Evolutionary conservation across 2,113 vertebrate species (phyloP), one percentile per base, ranked within the genome.

Genomic region (Pachycephala philippinensis): DNA sequence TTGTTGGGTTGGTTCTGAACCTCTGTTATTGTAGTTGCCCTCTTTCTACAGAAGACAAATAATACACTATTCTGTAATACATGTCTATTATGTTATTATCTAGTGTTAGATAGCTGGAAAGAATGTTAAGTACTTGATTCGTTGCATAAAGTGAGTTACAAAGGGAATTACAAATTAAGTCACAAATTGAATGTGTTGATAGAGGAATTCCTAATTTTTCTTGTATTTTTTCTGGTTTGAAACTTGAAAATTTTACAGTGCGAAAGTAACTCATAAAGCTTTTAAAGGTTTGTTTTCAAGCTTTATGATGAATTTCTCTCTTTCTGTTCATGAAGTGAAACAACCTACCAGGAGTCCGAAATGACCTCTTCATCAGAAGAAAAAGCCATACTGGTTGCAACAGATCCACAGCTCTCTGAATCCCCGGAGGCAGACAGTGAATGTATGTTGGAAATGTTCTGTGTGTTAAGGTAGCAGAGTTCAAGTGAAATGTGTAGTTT

Each of bases 251-350:
- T 42, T 81, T 80, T 87, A 33, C 13, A 35, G 8, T 60, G 61
- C 77, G 39, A 39, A 72, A n/a, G 27, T 47, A 14, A 66, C 27
- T 59, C 37, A 21, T 72, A 52, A 90, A 80, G 10, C 7, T 59
- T 18, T 49, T 69, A 17, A 4, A 23, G 33, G 49, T 64, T 57
- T 66, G 8, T 52, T 84, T 44, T 45, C 54, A 90, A 72, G 21
- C 15, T 49, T 76, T 44, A 11, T 45, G 54, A 66, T 60, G 2
- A 82, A 65, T 80, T 61, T 77, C 27, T 57, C 23, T 72, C 15
- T 89, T 82, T 59, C 61, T 97, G 1, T 97, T 79, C 59, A 22
- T 84, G 65, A 96, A 98, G 98, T 66, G 80, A 92, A 96, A 82
- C 20, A 22, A 50, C 49, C 22, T 59, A 45, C 13, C 47, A 28